These are phyloP conservation scores for Oxyura jamaicensis DNA, from an alignment of 2,113 vertebrate species.

Conservation along the genomic window DNA sequence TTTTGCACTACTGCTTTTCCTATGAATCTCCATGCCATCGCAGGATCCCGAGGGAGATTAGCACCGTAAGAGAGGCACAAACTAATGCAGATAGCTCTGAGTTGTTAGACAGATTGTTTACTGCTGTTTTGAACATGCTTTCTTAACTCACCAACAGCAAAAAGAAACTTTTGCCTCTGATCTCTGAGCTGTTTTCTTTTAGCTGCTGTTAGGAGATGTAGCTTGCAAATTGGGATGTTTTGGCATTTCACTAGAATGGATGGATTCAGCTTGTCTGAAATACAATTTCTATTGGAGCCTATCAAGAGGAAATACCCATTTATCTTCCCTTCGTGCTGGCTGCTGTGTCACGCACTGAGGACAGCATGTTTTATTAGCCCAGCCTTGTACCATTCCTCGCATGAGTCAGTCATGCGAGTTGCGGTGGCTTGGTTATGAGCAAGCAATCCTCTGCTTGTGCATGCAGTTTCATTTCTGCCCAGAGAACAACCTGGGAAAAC, in stretches of 20 bases:
- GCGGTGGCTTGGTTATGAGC: background rate
- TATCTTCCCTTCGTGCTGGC: background rate
- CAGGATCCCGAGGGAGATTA: background rate
- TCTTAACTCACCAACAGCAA: background rate
- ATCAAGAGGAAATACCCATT: background rate
- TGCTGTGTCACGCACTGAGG: background rate
- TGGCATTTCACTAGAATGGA: background rate
- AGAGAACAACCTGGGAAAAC: background rate
- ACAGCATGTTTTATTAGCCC: background rate
- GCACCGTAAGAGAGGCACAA: background rate
- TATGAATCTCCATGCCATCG: background rate
- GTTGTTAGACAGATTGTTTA: constrained; percentile 4
- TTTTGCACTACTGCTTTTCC: background rate
- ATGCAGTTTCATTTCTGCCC: background rate
- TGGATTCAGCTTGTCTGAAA: background rate
- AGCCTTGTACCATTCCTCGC: background rate
- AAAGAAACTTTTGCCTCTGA: background rate
- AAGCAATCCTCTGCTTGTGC: background rate
- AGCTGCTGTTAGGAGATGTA: background rate
- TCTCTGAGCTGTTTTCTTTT: background rate
- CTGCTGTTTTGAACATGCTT: background rate
- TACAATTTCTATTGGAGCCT: background rate
- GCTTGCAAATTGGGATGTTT: background rate
- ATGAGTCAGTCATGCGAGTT: rapidly evolving
- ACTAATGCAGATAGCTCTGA: background rate